phyloP scores from a whole-genome alignment of 1,140 invertebrate species.

The Ganaspis sp. region DNA sequence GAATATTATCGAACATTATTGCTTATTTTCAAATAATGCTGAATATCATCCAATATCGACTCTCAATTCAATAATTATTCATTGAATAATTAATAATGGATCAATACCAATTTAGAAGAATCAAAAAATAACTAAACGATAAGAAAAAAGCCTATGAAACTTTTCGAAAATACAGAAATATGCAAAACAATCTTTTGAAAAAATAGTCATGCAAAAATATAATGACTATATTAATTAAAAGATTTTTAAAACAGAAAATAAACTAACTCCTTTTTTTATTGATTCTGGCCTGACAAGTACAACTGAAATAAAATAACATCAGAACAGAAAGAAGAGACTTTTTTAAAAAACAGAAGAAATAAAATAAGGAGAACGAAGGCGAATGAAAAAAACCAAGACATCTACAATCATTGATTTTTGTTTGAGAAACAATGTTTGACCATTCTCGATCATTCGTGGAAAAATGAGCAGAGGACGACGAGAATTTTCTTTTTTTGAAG shows the following conservation, averaged over 20 bases:
- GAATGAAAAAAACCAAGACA: slow-evolving; percentile 15
- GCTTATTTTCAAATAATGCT: too few species aligned
- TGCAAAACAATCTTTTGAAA: too few species aligned
- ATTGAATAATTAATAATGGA: neutral
- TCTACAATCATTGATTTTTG: neutral
- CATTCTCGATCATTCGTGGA: neutral
- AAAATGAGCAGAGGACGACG: neutral
- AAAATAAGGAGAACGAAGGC: neutral
- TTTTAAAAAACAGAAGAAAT: neutral
- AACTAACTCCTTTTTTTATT: too few species aligned
- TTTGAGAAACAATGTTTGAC: slow-evolving; percentile 23
- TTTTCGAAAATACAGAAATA: too few species aligned
- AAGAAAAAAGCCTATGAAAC: too few species aligned
- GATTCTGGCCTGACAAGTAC: too few species aligned
- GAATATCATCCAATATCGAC: too few species aligned
- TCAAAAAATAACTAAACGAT: neutral
- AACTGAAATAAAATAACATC: neutral
- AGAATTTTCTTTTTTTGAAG: neutral
- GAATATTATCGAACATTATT: too few species aligned
- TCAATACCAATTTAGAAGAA: neutral
- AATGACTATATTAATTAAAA: too few species aligned
- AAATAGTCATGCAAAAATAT: too few species aligned
- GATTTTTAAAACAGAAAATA: too few species aligned
- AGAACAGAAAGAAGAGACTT: neutral
- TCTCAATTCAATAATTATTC: too few species aligned